Evolutionary conservation across 2,113 vertebrate species (phyloP).

Genomic region (Paraplagusia blochii): DNA sequence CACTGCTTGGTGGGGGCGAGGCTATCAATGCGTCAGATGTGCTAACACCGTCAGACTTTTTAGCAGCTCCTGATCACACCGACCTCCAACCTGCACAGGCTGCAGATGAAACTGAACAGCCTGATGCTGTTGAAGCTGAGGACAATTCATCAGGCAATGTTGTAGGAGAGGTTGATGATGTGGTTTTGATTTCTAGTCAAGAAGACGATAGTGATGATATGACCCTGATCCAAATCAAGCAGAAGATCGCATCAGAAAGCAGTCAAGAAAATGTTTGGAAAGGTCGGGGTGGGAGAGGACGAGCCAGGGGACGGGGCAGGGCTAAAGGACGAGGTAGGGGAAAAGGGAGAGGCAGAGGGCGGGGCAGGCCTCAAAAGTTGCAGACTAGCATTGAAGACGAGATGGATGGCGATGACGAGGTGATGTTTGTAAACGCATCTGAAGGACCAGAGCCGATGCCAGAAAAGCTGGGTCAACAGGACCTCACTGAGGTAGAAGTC

Average conservation of each 20-base stretch:
- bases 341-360: slow-evolving; percentile 58
- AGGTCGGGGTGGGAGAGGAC: slow-evolving; percentile 31
- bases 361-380: slow-evolving; percentile 51
- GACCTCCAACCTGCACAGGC: slow-evolving; percentile 5
- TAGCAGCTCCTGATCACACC: slow-evolving; percentile 9
- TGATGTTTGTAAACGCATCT: slow-evolving; percentile 32
- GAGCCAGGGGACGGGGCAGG: slow-evolving; percentile 51
- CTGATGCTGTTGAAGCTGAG: slow-evolving; percentile 9
- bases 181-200: slow-evolving; percentile 59
- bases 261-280: slow-evolving; percentile 43
- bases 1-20: slow-evolving; percentile 62
- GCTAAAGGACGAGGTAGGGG: slow-evolving; percentile 40
- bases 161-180: slow-evolving; percentile 6
- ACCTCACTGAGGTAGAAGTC: slow-evolving; percentile 37
- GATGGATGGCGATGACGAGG: slow-evolving; percentile 55
- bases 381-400: slow-evolving; percentile 43
- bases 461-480: slow-evolving; percentile 48
- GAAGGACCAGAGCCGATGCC: slow-evolving; percentile 50
- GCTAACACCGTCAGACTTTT: slow-evolving; percentile 28
- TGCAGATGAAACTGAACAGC: slow-evolving; percentile 23
- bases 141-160: slow-evolving; percentile 18
- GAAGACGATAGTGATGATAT: slow-evolving; percentile 80
- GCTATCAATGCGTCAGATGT: slow-evolving; percentile 42
- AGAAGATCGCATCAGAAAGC: slow-evolving; percentile 49
- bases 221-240: slow-evolving; percentile 76